Percentiles rank a stretch among this genome's conserved stretches.
Conservation (phyloP, 2,888 invertebrate genomes). For the Apotomis capreana region DNA sequence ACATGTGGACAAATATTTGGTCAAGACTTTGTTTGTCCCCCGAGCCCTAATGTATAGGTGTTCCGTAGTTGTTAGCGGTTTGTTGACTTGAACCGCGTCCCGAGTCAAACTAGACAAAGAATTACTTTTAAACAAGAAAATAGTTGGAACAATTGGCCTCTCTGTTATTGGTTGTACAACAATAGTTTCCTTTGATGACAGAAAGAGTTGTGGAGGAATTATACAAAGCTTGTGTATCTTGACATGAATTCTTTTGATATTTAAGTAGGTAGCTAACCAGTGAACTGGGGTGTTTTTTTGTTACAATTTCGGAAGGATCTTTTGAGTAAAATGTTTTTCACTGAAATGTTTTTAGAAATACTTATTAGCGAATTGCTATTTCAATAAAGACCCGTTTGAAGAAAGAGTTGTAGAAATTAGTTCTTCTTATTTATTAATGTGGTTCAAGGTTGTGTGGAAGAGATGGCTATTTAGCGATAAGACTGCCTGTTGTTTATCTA, state of each 20-base stretch:
- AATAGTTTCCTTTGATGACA: slow-evolving; percentile 29
- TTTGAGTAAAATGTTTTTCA: not conserved
- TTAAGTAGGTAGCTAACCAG: slow-evolving; percentile 1
- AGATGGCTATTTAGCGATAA: too few species aligned
- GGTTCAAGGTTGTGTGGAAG: too few species aligned
- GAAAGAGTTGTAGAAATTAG: not conserved
- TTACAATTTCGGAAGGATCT: slow-evolving; percentile 15
- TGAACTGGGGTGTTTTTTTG: not conserved
- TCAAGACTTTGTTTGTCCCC: slow-evolving; percentile 32
- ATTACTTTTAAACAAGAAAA: slow-evolving; percentile 41
- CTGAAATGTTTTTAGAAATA: not conserved
- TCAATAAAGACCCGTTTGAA: not conserved
- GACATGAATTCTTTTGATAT: slow-evolving; percentile 25
- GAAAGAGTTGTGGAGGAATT: slow-evolving; percentile 22
- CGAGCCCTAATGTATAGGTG: slow-evolving; percentile 34
- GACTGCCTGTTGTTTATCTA: too few species aligned
- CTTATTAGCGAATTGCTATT: not conserved
- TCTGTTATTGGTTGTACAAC: slow-evolving; percentile 36
- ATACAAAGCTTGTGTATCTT: slow-evolving; percentile 15
- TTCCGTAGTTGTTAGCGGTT: slow-evolving; percentile 25
- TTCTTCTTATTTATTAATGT: too few species aligned
- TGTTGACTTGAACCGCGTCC: slow-evolving; percentile 37
- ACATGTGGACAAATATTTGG: slow-evolving; percentile 35
- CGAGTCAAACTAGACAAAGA: slow-evolving; percentile 30
- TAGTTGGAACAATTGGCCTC: slow-evolving; percentile 33